These are phyloP conservation scores for Periparus ater DNA, from an alignment of 2,797 vertebrate species.

Conservation along the genomic window DNA sequence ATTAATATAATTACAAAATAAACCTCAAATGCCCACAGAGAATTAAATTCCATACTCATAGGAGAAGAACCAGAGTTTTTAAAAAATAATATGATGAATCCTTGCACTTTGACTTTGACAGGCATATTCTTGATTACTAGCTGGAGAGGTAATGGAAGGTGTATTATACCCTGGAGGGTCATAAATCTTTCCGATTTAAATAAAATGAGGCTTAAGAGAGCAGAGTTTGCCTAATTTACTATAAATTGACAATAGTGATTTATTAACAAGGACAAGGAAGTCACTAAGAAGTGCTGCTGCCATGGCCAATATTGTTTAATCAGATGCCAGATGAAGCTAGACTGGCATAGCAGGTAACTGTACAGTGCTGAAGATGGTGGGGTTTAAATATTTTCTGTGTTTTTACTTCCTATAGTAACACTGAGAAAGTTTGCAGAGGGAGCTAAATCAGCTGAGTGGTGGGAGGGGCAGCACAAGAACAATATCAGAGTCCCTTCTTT, in stretches of 20 bases:
- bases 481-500: background rate
- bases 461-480: background rate
- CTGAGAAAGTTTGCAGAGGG: background rate
- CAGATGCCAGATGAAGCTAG: conserved; percentile 11
- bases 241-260: conserved; percentile 59
- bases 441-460: background rate
- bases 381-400: background rate
- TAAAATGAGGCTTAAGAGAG: conserved; percentile 66
- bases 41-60: background rate
- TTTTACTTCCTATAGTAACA: background rate
- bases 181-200: conserved; percentile 65
- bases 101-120: conserved; percentile 54
- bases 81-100: conserved; percentile 31
- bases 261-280: conserved; percentile 70
- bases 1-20: conserved; percentile 54
- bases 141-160: conserved; percentile 41
- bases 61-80: conserved; percentile 26
- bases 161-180: conserved; percentile 27
- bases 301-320: conserved; percentile 32
- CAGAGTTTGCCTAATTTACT: conserved; percentile 54
- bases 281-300: conserved; percentile 63
- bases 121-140: conserved; percentile 45
- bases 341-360: background rate
- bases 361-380: background rate
- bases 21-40: conserved; percentile 17